phyloP scores from a whole-genome alignment of 2,888 invertebrate species.

The Drosophila phalerata region DNA sequence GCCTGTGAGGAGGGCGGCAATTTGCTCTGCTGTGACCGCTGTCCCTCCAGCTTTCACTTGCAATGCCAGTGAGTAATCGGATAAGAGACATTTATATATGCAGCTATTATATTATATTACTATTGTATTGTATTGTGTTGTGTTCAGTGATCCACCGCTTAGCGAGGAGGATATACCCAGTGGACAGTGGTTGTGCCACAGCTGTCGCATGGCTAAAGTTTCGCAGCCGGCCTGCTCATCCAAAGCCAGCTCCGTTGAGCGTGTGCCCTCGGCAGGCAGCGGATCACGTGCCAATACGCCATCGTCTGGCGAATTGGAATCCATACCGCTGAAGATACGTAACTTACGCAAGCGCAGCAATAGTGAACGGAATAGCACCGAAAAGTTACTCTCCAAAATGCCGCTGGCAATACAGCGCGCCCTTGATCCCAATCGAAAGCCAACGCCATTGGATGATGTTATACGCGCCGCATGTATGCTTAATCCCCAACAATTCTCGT shows the following conservation, averaged over 20 bases:
- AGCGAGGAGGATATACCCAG: slow-evolving; percentile 95
- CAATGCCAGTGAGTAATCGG: slow-evolving; percentile 93
- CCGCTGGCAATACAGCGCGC: slow-evolving; percentile 82
- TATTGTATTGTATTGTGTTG: neutral
- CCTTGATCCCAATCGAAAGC: slow-evolving; percentile 84
- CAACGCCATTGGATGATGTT: slow-evolving; percentile 91
- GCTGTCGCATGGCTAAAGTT: slow-evolving; percentile 87
- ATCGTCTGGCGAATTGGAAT: slow-evolving; percentile 76
- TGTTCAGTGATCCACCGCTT: slow-evolving; percentile 94
- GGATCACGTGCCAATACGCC: slow-evolving; percentile 83
- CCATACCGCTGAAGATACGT: slow-evolving; percentile 85
- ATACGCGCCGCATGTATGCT: slow-evolving; percentile 93
- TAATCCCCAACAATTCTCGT: slow-evolving; percentile 96
- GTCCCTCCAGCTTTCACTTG: slow-evolving; percentile 97
- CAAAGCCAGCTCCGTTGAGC: slow-evolving; percentile 86
- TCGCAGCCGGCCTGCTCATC: slow-evolving; percentile 83
- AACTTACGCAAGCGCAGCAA: slow-evolving; percentile 84
- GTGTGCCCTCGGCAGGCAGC: slow-evolving; percentile 84
- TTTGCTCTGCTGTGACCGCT: slow-evolving; percentile 97
- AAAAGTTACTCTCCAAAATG: slow-evolving; percentile 81
- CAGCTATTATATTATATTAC: neutral
- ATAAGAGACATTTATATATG: neutral
- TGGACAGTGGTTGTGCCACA: slow-evolving; percentile 96
- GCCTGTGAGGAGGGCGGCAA: slow-evolving; percentile 98
- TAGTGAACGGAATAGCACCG: slow-evolving; percentile 82